Evolutionary conservation across 2,113 vertebrate genomes (phyloP).

Genomic region (Mustela lutreola): DNA sequence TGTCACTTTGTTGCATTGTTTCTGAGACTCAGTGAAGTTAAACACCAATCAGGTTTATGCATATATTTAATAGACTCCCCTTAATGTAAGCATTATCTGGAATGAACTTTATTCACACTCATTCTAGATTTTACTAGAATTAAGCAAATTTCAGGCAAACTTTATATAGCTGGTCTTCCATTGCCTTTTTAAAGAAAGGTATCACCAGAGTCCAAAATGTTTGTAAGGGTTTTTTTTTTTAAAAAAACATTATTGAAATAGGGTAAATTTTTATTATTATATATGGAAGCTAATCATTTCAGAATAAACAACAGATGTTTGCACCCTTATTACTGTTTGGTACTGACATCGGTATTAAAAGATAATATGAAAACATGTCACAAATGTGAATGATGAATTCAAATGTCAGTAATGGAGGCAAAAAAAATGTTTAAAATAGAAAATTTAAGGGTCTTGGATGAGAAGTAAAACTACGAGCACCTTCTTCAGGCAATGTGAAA

Average conservation of each 20-base stretch:
- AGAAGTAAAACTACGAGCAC: constrained; percentile 69
- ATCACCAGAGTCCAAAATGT: constrained; percentile 81
- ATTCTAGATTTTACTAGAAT: background rate
- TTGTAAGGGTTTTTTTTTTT: constrained; percentile 67
- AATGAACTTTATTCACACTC: background rate
- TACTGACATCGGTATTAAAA: constrained; percentile 86
- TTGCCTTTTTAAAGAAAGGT: constrained; percentile 79
- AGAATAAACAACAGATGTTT: constrained; percentile 90
- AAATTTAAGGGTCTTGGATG: constrained; percentile 58
- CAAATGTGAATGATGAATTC: constrained; percentile 87
- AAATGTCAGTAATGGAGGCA: constrained; percentile 83
- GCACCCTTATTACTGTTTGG: constrained; percentile 88
- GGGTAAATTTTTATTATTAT: constrained; percentile 84
- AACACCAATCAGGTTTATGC: background rate
- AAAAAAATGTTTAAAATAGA: constrained; percentile 83
- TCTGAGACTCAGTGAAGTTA: background rate
- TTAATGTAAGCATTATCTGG: background rate
- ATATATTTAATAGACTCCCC: background rate
- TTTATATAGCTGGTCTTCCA: constrained; percentile 28
- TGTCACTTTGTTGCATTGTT: background rate
- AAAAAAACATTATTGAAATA: constrained; percentile 62
- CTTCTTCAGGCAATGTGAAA: constrained; percentile 67
- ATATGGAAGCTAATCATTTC: constrained; percentile 85
- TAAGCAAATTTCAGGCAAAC: background rate
- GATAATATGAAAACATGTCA: constrained; percentile 89